Base-by-base conservation (phyloP, 2,888 invertebrate genomes). In the Trachelus troglodyta region DNA sequence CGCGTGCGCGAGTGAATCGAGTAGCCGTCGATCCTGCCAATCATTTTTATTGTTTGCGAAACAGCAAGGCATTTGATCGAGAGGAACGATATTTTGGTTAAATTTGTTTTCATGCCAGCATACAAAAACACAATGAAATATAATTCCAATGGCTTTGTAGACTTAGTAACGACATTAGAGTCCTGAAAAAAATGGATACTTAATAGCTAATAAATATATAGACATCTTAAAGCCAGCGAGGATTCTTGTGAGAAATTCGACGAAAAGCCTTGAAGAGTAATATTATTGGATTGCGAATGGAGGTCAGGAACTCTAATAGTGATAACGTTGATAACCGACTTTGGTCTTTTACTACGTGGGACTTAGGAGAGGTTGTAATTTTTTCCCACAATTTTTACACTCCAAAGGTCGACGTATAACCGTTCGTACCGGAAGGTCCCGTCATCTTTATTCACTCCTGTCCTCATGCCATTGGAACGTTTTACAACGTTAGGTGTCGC, bases 331-430 rank as follows among this genome's bases (percentile, higher is more conserved):
- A 56, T 56, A 56, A 56, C 56, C 56, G 23, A 56, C 23, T 56
- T 56, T 56, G 2, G 56, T 56, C 56, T 40, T 15, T 56, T 56
- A 56, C 9, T 56, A 23, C 23, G 56, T 56, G 56, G 9, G 56
- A 56, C 56, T 56, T 56, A 56, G 23, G 56, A 23, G 9, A 56
- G 23, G 56, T 9, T 56, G 56, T 56, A 15, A 23, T 56, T 56
- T 56, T 56, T 56, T 56, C 9, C 12, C 9, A 23, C 23, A 9
- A 56, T 56, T 56, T 56, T 56, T 23, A 56, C 56, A 23, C 15
- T 23, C 23, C 9, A 56, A 9, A 56, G 56, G 56, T 15, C 56
- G 15, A 9, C 23, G 9, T 56, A 85, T 86, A 83, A 85, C 82
- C 83, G 82, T 79, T 77, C 81, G 23, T 9, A 56, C 23, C 23